A percentile compares a stretch with the other conserved stretches of the same genome.
These are phyloP conservation scores for Channa striata DNA, from an alignment of 2,797 vertebrate genomes.

Conservation along the genomic window DNA sequence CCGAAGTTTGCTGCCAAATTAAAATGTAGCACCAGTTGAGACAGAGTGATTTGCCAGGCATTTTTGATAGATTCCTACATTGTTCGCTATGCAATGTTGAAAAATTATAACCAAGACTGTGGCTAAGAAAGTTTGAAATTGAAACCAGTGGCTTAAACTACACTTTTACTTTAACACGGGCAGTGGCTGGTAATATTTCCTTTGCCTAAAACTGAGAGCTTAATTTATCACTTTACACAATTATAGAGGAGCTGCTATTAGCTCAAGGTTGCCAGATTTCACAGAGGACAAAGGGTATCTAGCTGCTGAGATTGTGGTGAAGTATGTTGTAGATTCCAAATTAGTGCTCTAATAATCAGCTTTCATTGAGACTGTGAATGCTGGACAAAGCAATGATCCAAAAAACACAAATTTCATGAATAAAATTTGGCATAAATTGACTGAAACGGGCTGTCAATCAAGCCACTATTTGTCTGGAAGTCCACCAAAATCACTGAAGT, in stretches of 20 bases:
- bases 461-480: constrained; percentile 42
- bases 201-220: constrained; percentile 1
- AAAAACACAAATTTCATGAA: constrained; percentile 16
- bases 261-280: constrained; percentile 24
- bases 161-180: not conserved
- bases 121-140: constrained; percentile 15
- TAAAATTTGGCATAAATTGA: constrained; percentile 17
- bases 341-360: not conserved
- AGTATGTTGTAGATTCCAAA: constrained; percentile 4
- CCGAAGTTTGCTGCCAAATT: constrained; percentile 55
- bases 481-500: constrained; percentile 41
- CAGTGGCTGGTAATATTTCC: not conserved
- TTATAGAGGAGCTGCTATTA: constrained; percentile 6
- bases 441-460: constrained; percentile 31
- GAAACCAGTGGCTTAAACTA: constrained; percentile 25
- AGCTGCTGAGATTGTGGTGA: not conserved
- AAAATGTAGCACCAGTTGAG: constrained; percentile 47
- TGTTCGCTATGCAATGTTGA: constrained; percentile 25
- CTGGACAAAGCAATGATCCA: not conserved
- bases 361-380: not conserved
- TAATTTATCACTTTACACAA: constrained; percentile 1
- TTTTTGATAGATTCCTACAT: constrained; percentile 15
- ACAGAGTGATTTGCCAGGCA: constrained; percentile 1
- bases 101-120: constrained; percentile 13
- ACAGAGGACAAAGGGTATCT: not conserved